phyloP scores from a whole-genome alignment of 2,113 vertebrate species.

The Perca flavescens region DNA sequence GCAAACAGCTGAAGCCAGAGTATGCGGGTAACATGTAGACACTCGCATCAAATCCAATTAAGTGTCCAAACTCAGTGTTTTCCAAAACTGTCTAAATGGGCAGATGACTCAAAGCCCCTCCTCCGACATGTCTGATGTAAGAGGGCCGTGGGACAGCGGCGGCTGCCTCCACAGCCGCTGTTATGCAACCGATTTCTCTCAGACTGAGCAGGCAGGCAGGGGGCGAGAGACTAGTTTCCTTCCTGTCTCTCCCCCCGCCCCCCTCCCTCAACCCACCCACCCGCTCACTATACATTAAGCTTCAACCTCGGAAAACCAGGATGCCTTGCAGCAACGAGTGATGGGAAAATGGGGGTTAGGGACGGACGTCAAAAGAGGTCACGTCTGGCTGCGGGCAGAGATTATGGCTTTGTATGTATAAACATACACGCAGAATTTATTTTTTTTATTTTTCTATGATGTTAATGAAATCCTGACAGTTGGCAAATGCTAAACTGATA shows the following conservation, averaged over 20 bases:
- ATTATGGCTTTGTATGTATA: conserved; percentile 50
- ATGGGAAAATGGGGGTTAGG: conserved; percentile 26
- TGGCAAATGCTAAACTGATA: background rate
- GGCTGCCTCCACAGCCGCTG: conserved; percentile 37
- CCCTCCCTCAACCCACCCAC: background rate
- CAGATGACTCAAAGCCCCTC: background rate
- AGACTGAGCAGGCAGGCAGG: conserved; percentile 9
- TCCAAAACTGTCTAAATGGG: too few relatives aligned
- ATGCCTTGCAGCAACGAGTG: conserved; percentile 45
- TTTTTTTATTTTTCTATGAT: background rate
- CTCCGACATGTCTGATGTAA: conserved; percentile 41
- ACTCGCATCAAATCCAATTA: background rate
- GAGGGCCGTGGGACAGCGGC: conserved; percentile 24
- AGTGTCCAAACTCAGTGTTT: background rate
- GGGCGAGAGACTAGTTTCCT: conserved; percentile 24
- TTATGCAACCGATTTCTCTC: conserved; percentile 69
- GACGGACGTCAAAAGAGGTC: conserved; percentile 70
- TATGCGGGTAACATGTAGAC: background rate
- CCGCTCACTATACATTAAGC: conserved; percentile 55
- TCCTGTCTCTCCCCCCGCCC: conserved; percentile 19
- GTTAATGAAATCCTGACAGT: background rate
- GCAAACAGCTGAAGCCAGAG: background rate
- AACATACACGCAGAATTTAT: background rate
- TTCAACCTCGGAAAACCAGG: conserved; percentile 57
- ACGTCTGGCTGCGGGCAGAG: conserved; percentile 61